These are phyloP conservation scores for Anarsia innoxiella DNA, from an alignment of 2,888 invertebrate species.

Conservation along the genomic window DNA sequence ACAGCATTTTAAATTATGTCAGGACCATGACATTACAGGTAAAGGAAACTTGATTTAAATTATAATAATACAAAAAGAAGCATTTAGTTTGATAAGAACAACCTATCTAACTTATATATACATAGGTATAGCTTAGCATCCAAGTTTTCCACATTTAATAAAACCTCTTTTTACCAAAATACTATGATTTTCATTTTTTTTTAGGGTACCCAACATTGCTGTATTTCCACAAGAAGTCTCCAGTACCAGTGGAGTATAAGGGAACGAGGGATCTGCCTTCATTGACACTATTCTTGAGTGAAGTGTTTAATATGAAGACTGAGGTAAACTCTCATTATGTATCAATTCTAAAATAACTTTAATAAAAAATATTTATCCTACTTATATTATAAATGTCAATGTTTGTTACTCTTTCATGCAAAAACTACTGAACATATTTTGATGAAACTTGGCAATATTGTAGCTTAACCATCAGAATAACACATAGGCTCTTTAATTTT, in stretches of 20 bases:
- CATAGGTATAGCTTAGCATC: no score
- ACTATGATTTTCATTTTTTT: background rate
- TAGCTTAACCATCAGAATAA: no score
- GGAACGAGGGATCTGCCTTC: conserved; percentile 86
- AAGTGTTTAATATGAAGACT: conserved; percentile 62
- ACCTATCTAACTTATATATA: no score
- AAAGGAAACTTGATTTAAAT: conserved; percentile 11
- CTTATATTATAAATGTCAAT: no score
- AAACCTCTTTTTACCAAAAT: conserved; percentile 2
- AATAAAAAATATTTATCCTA: background rate
- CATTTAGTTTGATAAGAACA: no score
- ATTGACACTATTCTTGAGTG: conserved; percentile 84
- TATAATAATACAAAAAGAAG: background rate
- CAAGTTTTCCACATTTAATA: no score
- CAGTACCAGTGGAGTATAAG: conserved; percentile 82
- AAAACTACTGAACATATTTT: no score
- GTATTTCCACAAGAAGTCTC: conserved; percentile 82
- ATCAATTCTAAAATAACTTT: background rate
- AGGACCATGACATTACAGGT: conserved; percentile 84
- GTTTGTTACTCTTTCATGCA: no score
- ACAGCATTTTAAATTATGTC: conserved; percentile 79
- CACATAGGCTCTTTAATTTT: no score
- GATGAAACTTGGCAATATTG: no score
- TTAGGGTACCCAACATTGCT: conserved; percentile 80
- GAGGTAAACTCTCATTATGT: conserved; percentile 49